Evolutionary conservation across 2,888 invertebrate species (phyloP), one percentile per base, ranked within the genome.

Genomic region (Acrobasis consociella): DNA sequence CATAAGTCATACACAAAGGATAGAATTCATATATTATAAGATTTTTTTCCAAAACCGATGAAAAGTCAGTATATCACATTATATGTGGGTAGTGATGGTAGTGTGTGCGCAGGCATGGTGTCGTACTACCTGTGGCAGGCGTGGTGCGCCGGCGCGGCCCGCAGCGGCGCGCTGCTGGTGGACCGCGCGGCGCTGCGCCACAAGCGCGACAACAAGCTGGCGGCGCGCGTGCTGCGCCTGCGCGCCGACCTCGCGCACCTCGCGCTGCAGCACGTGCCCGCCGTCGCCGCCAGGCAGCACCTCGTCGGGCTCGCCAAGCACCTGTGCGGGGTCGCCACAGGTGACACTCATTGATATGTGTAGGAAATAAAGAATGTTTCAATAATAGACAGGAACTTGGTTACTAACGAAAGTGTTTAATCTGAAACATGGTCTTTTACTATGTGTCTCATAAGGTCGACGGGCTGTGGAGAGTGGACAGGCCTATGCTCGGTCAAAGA

Each of bases 271-370:
- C 83, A 84, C 5, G 87, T 94, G 65, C 83, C 89, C 7, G 76
- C 83, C 9, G 87, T 86, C 2, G 60, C 0, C n/a, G 15, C 69
- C 17, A 73, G 78, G 8, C 82, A 94, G 46, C 93, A 22, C 22
- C 31, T 96, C 53, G 95, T 97, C 38, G 97, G 95, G 0, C 87
- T 97, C 22, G 96, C 97, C 1, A 98, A 98, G 85, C 98, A 98
- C 85, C 93, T 98, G 50, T 98, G 98, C 85, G 98, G 98, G 0
- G 95, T 94, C 38, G 98, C 98, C 49, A 98, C 97, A 62, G 97
- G 96, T 96, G 22, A 22, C 22, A 22, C 2, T 22, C 22, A 22
- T 22, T 22, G 22, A 22, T 2, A 22, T 22, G 2, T 22, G 22
- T 22, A 22, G 22, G 2, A 22, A 22, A 22, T 22, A 22, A 22